These are phyloP conservation scores for Mohoua ochrocephala DNA, from an alignment of 2,113 vertebrate species.

Conservation along the genomic window DNA sequence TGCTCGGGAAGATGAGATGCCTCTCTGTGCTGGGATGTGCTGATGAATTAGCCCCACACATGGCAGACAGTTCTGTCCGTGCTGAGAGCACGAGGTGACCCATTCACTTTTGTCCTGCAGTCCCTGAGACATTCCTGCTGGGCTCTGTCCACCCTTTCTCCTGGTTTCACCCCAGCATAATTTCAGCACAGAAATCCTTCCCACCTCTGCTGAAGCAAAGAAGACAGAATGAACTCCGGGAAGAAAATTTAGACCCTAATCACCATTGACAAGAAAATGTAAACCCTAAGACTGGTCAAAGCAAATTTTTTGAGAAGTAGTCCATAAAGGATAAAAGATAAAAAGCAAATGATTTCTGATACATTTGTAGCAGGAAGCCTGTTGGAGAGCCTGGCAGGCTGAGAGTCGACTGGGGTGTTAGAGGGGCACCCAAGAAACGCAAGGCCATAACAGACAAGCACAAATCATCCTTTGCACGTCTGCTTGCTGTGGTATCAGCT, in stretches of 20 bases:
- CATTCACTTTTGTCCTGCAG: neutral
- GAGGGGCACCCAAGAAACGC: neutral
- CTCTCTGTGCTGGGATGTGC: neutral
- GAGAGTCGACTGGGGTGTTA: neutral
- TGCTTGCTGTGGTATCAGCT: neutral
- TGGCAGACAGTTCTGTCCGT: neutral
- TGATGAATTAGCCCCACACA: neutral
- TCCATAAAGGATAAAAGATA: neutral
- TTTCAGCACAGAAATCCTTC: neutral
- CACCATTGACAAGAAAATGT: neutral
- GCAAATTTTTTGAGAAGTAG: neutral
- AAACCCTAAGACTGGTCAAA: neutral
- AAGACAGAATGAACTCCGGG: neutral
- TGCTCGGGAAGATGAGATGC: neutral
- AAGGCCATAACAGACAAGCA: neutral
- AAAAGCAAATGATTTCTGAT: neutral
- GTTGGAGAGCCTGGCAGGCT: neutral
- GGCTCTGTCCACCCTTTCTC: neutral
- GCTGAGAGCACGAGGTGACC: neutral
- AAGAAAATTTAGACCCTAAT: neutral
- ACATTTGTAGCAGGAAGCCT: neutral
- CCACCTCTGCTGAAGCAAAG: neutral
- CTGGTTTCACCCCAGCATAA: neutral
- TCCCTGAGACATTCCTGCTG: neutral
- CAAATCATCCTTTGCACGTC: neutral